phyloP scores from a whole-genome alignment of 2,888 invertebrate genomes.

The Drosophila hawaiiensis region DNA sequence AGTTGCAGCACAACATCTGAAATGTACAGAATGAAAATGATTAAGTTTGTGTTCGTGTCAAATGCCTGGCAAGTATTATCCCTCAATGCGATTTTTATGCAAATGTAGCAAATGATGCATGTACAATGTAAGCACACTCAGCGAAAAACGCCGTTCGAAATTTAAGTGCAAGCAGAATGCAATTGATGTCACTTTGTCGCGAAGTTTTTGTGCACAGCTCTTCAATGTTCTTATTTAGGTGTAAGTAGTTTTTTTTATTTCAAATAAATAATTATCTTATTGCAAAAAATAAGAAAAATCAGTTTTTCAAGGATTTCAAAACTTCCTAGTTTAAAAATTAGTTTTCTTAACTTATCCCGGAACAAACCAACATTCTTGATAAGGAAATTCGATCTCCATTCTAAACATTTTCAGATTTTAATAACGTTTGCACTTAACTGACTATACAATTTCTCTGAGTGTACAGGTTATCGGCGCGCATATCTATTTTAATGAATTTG shows the following conservation, averaged over 20 bases:
- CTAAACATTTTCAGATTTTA: not conserved
- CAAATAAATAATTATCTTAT: no score
- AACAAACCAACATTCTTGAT: not conserved
- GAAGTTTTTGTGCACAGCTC: not conserved
- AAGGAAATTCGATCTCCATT: not conserved
- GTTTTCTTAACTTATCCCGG: not conserved
- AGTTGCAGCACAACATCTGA: slow-evolving; percentile 76
- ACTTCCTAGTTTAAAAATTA: no score
- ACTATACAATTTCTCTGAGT: not conserved
- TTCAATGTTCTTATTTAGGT: not conserved
- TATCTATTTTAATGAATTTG: slow-evolving; percentile 72
- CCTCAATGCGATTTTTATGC: slow-evolving; percentile 62
- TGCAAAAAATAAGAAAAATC: no score
- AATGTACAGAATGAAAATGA: slow-evolving; percentile 29
- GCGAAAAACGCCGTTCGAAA: not conserved
- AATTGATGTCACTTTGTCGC: not conserved
- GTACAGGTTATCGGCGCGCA: slow-evolving; percentile 57
- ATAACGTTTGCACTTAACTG: not conserved
- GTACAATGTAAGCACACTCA: slow-evolving; percentile 13
- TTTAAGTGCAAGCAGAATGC: not conserved
- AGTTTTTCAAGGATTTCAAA: not conserved
- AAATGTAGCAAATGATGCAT: slow-evolving; percentile 46
- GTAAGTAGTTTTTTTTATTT: no score
- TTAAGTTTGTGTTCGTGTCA: slow-evolving; percentile 61
- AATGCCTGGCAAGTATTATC: slow-evolving; percentile 33